Conservation (phyloP, 2,888 invertebrate genomes). For the Horisme vitalbata region DNA sequence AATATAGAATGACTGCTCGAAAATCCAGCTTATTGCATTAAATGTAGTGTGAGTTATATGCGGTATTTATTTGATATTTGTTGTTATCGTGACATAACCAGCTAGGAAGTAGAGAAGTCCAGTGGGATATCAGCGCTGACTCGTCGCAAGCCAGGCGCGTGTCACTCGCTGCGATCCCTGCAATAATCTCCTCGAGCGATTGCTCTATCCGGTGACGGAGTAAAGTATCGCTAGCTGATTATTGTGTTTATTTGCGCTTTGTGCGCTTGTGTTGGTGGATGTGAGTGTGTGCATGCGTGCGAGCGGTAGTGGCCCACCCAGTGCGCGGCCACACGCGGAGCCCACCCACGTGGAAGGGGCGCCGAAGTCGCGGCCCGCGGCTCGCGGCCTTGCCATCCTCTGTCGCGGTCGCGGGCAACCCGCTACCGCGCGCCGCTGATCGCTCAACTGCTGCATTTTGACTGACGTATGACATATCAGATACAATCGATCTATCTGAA, state of each 20-base stretch:
- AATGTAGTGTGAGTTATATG: too few species aligned
- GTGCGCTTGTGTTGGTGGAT: conserved; percentile 65
- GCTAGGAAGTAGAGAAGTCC: too few species aligned
- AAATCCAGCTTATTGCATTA: too few species aligned
- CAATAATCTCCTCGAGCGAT: conserved; percentile 71
- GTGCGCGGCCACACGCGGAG: conserved; percentile 80
- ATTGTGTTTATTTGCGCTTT: conserved; percentile 80
- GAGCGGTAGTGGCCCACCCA: conserved; percentile 76
- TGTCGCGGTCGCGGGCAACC: conserved; percentile 30
- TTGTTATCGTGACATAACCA: too few species aligned
- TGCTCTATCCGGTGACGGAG: conserved; percentile 81
- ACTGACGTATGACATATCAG: conserved; percentile 65
- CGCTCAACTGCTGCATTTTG: conserved; percentile 39
- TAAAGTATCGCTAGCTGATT: conserved; percentile 81
- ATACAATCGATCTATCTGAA: conserved; percentile 25
- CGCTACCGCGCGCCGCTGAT: conserved; percentile 33
- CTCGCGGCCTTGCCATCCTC: conserved; percentile 34
- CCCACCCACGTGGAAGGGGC: conserved; percentile 79
- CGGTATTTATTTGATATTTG: too few species aligned
- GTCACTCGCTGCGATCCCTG: conserved; percentile 66
- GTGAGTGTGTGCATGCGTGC: conserved; percentile 66
- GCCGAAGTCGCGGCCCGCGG: conserved; percentile 66
- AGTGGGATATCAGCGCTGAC: too few species aligned
- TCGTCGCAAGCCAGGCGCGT: conserved; percentile 49
- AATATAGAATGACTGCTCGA: too few species aligned